A percentile compares a stretch with the other conserved stretches of the same genome.
Evolutionary conservation across 2,113 vertebrate genomes (phyloP).

Genomic region (Acrocephalus kingi): DNA sequence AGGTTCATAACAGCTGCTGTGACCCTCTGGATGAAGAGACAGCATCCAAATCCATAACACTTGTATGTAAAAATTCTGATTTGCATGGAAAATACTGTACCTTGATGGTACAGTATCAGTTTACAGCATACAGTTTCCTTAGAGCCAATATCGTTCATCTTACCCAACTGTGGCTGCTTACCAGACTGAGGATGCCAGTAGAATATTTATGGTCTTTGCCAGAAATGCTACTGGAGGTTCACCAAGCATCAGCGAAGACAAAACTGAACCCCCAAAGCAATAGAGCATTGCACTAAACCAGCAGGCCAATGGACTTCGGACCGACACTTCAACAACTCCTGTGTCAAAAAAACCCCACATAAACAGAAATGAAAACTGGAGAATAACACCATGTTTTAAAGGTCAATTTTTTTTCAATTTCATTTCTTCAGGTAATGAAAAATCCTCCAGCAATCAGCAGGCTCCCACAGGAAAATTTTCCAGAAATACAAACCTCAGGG

Average conservation of each 20-base stretch:
- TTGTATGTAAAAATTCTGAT: neutral
- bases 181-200: slow-evolving; percentile 91
- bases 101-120: neutral
- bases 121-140: neutral
- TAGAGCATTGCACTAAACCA: slow-evolving; percentile 98
- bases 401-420: neutral
- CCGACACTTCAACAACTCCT: slow-evolving; percentile 83
- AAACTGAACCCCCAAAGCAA: slow-evolving; percentile 93
- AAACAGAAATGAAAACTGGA: neutral
- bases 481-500: neutral
- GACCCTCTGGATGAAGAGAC: neutral
- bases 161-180: slow-evolving; percentile 69
- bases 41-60: neutral
- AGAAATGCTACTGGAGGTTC: slow-evolving; percentile 88
- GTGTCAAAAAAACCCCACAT: neutral
- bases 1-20: neutral
- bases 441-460: neutral
- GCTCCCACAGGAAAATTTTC: neutral
- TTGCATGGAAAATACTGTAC: neutral
- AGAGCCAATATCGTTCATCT: neutral
- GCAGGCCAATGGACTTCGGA: slow-evolving; percentile 88
- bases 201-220: slow-evolving; percentile 81
- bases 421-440: neutral
- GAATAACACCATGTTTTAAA: neutral
- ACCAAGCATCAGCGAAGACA: slow-evolving; percentile 89